Percentiles rank a stretch among this genome's conserved stretches.
phyloP scores from a whole-genome alignment of 2,888 invertebrate species.

The Heliconius charithonia region DNA sequence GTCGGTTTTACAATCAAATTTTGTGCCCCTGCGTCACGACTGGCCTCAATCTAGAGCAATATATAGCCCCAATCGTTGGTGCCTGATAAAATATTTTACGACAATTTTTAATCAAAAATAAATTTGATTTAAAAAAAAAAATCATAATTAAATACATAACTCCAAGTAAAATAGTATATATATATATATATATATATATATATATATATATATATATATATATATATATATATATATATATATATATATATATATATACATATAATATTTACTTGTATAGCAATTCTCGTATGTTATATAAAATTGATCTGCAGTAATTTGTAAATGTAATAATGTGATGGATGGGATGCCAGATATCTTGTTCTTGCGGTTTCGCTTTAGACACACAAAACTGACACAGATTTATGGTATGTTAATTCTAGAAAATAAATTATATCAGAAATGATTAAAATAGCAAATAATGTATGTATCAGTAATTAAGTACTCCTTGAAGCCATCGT shows the following conservation, averaged over 20 bases:
- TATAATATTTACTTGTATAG: background rate
- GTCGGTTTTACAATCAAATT: no score
- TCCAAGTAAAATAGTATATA: background rate
- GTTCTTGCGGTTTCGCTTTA: slow-evolving; percentile 8
- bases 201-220: no score
- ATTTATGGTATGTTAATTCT: background rate
- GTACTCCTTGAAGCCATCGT: no score
- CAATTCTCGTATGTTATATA: background rate
- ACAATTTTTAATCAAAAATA: background rate
- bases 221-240: no score
- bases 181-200: background rate
- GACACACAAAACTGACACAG: background rate
- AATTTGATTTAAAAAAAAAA: background rate
- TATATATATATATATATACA: no score
- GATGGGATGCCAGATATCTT: background rate
- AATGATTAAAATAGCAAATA: background rate
- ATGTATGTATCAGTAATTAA: background rate
- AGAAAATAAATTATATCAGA: background rate
- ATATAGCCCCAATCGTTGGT: background rate
- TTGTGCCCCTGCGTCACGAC: no score
- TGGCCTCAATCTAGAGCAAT: background rate
- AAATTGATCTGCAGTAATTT: background rate
- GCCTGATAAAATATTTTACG: slow-evolving; percentile 2
- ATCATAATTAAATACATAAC: background rate
- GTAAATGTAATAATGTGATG: slow-evolving; percentile 6